Percentiles rank a stretch among this genome's conserved stretches.
phyloP scores from a whole-genome alignment of 2,888 invertebrate genomes.

The Allygus modestus region DNA sequence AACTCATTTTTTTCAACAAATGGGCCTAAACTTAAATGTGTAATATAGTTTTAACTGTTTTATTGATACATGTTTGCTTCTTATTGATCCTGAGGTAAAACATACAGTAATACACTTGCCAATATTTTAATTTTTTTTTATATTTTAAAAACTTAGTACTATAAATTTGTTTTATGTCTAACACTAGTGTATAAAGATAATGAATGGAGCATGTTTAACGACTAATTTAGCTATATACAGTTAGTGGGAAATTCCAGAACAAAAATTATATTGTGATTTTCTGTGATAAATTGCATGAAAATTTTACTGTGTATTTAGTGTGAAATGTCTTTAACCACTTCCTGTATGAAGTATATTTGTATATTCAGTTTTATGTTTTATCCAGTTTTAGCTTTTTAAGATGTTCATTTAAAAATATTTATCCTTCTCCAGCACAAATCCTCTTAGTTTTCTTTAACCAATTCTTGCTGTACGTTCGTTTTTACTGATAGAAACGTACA shows the following conservation, averaged over 20 bases:
- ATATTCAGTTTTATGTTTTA: neutral
- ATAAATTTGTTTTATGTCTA: neutral
- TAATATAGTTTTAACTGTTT: too few species aligned
- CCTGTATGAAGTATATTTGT: neutral
- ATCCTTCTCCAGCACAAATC: neutral
- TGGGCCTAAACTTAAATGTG: too few species aligned
- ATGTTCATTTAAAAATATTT: neutral
- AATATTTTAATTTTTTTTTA: too few species aligned
- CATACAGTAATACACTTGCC: too few species aligned
- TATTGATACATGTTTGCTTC: too few species aligned
- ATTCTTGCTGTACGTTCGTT: too few species aligned
- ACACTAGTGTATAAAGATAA: neutral
- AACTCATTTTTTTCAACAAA: too few species aligned
- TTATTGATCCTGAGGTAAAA: too few species aligned
- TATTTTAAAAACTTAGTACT: neutral
- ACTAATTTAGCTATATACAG: neutral
- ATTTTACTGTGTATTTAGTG: constrained; percentile 4
- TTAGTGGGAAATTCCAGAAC: neutral
- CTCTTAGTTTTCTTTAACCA: neutral
- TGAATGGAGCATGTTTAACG: neutral
- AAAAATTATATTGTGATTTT: constrained; percentile 25
- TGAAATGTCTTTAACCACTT: neutral
- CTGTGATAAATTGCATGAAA: constrained; percentile 36
- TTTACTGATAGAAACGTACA: too few species aligned
- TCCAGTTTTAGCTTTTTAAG: neutral